phyloP scores from a whole-genome alignment of 2,888 invertebrate species.

The Drosophila kanekoi region DNA sequence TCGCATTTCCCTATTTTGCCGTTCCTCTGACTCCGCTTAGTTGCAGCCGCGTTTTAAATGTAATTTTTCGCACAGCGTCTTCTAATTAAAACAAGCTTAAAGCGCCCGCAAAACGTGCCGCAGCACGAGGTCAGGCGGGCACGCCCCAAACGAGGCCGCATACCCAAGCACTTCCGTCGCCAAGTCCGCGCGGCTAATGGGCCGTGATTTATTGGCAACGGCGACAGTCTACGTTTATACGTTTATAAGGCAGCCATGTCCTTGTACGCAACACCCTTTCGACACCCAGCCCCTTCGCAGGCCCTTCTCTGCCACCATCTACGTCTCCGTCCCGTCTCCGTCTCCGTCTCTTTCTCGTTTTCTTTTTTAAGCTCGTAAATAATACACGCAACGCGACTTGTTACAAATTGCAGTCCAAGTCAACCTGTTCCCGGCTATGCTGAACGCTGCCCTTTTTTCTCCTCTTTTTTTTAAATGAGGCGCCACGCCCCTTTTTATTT shows the following conservation, averaged over 20 bases:
- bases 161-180: slow-evolving; percentile 49
- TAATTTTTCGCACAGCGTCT: slow-evolving; percentile 76
- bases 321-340: background rate
- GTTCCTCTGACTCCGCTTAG: slow-evolving; percentile 15
- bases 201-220: slow-evolving; percentile 80
- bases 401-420: slow-evolving; percentile 74
- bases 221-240: slow-evolving; percentile 62
- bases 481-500: slow-evolving; percentile 44
- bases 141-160: slow-evolving; percentile 11
- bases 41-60: slow-evolving; percentile 70
- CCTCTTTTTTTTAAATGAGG: slow-evolving; percentile 16
- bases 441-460: background rate
- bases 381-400: slow-evolving; percentile 76
- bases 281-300: too few species aligned
- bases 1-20: slow-evolving; percentile 47
- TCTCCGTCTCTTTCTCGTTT: background rate
- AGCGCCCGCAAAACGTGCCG: slow-evolving; percentile 62
- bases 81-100: slow-evolving; percentile 83
- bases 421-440: slow-evolving; percentile 52
- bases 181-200: slow-evolving; percentile 65
- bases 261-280: slow-evolving; percentile 52
- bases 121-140: slow-evolving; percentile 58
- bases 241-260: slow-evolving; percentile 55
- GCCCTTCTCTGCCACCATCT: too few species aligned
- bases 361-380: slow-evolving; percentile 60